These are phyloP conservation scores for Umimayanthus kanabou DNA, from an alignment of 92 coral and sea anemone genomes.

Conservation along the genomic window DNA sequence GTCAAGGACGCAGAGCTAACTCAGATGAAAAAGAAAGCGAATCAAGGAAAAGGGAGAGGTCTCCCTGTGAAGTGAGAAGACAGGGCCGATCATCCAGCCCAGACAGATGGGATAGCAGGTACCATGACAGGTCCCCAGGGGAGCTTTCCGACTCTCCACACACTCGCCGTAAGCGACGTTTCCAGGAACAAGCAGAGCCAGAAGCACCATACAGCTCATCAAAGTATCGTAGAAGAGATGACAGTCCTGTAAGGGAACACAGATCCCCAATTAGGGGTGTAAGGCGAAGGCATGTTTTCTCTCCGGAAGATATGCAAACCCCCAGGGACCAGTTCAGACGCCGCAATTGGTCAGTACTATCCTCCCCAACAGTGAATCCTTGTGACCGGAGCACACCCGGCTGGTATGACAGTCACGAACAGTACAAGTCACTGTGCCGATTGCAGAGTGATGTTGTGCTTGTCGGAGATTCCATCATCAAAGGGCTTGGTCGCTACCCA, in stretches of 20 bases:
- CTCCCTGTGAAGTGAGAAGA: neutral
- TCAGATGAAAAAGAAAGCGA: neutral
- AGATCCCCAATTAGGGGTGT: neutral
- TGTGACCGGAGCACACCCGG: constrained; percentile 81
- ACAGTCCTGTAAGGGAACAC: constrained; percentile 3
- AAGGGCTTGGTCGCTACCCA: constrained; percentile 91
- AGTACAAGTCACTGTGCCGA: constrained; percentile 57
- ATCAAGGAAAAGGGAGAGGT: neutral
- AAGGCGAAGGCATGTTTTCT: constrained; percentile 26
- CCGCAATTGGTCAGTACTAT: constrained; percentile 39
- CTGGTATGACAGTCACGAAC: constrained; percentile 75
- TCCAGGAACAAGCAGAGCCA: constrained; percentile 37
- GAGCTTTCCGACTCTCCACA: constrained; percentile 32
- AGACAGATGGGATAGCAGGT: neutral
- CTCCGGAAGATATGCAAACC: constrained; percentile 27
- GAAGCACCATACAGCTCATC: constrained; percentile 28
- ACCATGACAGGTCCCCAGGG: constrained; percentile 21
- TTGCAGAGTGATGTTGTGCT: constrained; percentile 62
- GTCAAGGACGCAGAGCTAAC: neutral
- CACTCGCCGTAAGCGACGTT: constrained; percentile 10
- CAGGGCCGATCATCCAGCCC: neutral
- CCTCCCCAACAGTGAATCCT: constrained; percentile 65
- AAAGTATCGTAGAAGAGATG: constrained; percentile 15
- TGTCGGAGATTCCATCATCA: constrained; percentile 90
- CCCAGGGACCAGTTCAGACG: constrained; percentile 33